Conservation (phyloP, 2,888 invertebrate species). For the Cotesia congregata region DNA sequence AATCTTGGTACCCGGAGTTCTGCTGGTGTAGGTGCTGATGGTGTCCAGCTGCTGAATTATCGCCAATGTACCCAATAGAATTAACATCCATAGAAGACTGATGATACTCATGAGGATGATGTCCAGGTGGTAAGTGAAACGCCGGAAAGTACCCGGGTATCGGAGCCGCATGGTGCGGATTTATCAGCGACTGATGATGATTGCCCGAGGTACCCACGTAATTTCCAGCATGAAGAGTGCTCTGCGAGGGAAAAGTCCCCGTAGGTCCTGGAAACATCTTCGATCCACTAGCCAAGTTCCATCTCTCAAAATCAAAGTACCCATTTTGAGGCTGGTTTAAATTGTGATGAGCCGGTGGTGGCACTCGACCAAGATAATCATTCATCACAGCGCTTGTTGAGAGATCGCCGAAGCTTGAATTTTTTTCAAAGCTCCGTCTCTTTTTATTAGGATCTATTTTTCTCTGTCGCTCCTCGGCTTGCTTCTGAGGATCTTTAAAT, state of each 20-base stretch:
- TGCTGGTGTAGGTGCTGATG: not conserved
- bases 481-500: conserved; percentile 58
- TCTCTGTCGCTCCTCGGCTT: conserved; percentile 65
- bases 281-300: conserved; percentile 81
- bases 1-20: conserved; percentile 40
- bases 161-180: conserved; percentile 77
- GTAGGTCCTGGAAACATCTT: conserved; percentile 79
- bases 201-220: conserved; percentile 70
- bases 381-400: conserved; percentile 72
- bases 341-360: conserved; percentile 82
- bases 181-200: conserved; percentile 78
- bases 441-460: conserved; percentile 69
- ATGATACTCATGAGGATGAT: conserved; percentile 74
- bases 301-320: conserved; percentile 86
- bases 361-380: conserved; percentile 74
- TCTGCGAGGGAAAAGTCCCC: conserved; percentile 74
- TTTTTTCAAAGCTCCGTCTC: conserved; percentile 77
- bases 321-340: conserved; percentile 76
- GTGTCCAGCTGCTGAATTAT: conserved; percentile 36
- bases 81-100: conserved; percentile 78
- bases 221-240: conserved; percentile 73
- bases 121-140: conserved; percentile 76
- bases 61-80: conserved; percentile 67
- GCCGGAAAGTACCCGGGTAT: conserved; percentile 83
- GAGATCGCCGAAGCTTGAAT: conserved; percentile 73